These are phyloP conservation scores for Gymnothorax javanicus DNA, from an alignment of 2,797 vertebrate species.

Conservation along the genomic window DNA sequence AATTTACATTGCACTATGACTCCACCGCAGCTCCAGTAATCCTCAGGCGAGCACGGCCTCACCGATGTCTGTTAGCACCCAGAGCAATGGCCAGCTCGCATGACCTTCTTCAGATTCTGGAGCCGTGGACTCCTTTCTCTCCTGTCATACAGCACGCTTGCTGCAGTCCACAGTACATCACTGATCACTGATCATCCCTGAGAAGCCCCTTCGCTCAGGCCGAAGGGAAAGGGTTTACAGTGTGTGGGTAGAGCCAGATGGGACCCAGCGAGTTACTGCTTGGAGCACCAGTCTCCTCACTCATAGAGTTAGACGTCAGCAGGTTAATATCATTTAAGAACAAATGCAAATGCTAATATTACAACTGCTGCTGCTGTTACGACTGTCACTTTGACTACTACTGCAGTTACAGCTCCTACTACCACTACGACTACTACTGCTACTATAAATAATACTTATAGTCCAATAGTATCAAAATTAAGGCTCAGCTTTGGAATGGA, in stretches of 20 bases:
- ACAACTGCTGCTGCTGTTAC: too few relatives aligned
- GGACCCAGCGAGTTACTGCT: not conserved
- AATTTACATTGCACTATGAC: slow-evolving; percentile 16
- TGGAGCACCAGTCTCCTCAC: not conserved
- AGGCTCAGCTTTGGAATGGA: not conserved
- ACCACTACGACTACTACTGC: too few relatives aligned
- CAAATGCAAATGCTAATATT: too few relatives aligned
- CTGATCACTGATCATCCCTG: not conserved
- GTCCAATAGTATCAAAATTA: not conserved
- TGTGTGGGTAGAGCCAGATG: not conserved
- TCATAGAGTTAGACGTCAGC: not conserved
- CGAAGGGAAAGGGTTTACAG: not conserved
- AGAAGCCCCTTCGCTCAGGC: not conserved
- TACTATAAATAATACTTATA: too few relatives aligned
- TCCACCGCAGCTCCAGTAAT: not conserved
- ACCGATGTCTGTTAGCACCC: not conserved
- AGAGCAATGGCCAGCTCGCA: not conserved
- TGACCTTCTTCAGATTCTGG: not conserved
- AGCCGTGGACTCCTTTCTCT: not conserved
- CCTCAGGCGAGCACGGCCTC: not conserved
- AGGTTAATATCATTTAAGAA: not conserved
- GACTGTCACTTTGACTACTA: too few relatives aligned
- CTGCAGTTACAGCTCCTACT: too few relatives aligned
- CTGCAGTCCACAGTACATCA: not conserved
- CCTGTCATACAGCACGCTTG: not conserved